Conservation (phyloP, 2,113 vertebrate genomes). For the Platichthys stellatus region DNA sequence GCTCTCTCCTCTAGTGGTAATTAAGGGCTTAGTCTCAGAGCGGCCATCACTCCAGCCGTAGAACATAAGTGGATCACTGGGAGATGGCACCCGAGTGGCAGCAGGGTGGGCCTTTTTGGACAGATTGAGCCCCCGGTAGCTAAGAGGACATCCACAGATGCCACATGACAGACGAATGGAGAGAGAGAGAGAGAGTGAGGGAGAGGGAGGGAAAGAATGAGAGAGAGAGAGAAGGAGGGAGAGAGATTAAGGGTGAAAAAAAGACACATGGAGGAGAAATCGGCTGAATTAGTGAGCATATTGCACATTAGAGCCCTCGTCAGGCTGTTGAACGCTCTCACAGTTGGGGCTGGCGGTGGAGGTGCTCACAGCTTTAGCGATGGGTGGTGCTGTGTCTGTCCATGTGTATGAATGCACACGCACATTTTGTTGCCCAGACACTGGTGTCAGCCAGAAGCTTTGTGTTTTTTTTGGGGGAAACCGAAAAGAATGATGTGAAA, state of each 20-base stretch:
- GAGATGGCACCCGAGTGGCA: conserved; percentile 54
- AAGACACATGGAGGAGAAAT: conserved; percentile 20
- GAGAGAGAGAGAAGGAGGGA: conserved; percentile 53
- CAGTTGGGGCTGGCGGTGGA: conserved; percentile 54
- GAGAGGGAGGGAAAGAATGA: conserved; percentile 26
- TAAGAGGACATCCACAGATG: conserved; percentile 68
- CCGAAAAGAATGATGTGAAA: too few species aligned
- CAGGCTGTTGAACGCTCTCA: conserved; percentile 69
- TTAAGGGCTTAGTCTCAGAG: conserved; percentile 68
- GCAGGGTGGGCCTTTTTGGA: conserved; percentile 47
- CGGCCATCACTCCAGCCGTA: conserved; percentile 32
- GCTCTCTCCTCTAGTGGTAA: conserved; percentile 69
- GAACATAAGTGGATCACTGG: conserved; percentile 46
- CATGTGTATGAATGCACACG: conserved; percentile 29
- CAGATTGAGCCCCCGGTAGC: conserved; percentile 57
- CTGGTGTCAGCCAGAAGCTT: conserved; percentile 33
- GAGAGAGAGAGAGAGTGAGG: conserved; percentile 37
- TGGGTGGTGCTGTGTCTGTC: conserved; percentile 33
- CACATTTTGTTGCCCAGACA: conserved; percentile 49
- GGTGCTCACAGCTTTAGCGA: conserved; percentile 63
- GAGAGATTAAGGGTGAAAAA: conserved; percentile 49
- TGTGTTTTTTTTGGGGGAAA: neutral
- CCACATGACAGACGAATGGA: conserved; percentile 38
- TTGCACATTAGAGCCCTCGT: conserved; percentile 69
- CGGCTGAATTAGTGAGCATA: conserved; percentile 71